Evolutionary conservation across 2,888 invertebrate genomes (phyloP), one percentile per base, ranked within the genome.

Genomic region (Epinotia ramella): DNA sequence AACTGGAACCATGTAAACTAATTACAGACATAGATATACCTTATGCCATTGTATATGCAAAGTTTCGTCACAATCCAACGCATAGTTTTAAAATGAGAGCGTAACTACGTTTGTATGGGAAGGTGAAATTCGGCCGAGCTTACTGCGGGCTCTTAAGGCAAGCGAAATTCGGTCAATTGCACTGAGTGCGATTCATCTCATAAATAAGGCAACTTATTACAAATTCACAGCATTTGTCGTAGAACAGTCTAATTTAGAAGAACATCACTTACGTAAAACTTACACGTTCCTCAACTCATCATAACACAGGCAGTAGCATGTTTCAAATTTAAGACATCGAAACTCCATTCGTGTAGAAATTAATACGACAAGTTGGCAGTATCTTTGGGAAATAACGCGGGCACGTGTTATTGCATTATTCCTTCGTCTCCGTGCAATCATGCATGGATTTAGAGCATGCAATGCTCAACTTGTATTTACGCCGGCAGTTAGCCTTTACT

Each of bases 361-460:
- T 71, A 72, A 72, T 72, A 66, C 71, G 67, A 65, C 70, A 75
- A 76, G 76, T 76, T 72, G 60, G 70, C 40, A 60, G 65, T 76
- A 76, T 71, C 67, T 72, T 67, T 20, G 16, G 49, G 12, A 59
- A 63, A 13, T 70, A 64, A 74, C 73, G 65, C 40, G 65, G 46
- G 76, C 63, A 67, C 76, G 76, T 76, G 72, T 72, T 69, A 70
- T 65, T 65, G 69, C 71, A 72, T 46, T 71, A 71, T 62, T 62
- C 60, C 67, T 57, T 59, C 40, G 40, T 40, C n/a, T 49, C 28
- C 7, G 56, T 53, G 65, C 56, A 57, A 67, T 57, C 71, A 59
- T 71, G 65, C 69, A 49, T 59, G 69, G 63, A 64, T 74, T 57
- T 75, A 65, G n/a, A 64, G 63, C n/a, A 40, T 57, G 63, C 64